Evolutionary conservation across 2,888 invertebrate species (phyloP).

Genomic region (Macaria notata): DNA sequence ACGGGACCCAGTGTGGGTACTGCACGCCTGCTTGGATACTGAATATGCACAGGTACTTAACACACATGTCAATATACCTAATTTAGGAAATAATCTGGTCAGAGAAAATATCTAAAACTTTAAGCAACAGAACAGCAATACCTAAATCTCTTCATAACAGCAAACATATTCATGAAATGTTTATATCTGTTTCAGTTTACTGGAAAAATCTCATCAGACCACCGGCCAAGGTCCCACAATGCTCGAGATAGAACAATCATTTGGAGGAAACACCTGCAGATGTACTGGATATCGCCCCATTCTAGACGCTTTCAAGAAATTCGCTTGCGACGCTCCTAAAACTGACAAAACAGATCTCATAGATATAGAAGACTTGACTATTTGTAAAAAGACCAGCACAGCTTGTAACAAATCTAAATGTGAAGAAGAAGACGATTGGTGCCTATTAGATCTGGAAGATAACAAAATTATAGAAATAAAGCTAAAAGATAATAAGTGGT

Average conservation of each 20-base stretch:
- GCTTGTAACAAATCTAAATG: constrained; percentile 28
- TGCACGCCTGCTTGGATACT: constrained; percentile 76
- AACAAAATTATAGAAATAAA: constrained; percentile 50
- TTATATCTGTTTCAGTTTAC: constrained; percentile 47
- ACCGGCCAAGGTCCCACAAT: constrained; percentile 70
- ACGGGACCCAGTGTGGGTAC: constrained; percentile 87
- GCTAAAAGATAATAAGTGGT: constrained; percentile 61
- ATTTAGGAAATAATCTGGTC: not conserved
- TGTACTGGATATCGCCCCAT: constrained; percentile 88
- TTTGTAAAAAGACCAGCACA: constrained; percentile 37
- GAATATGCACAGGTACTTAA: constrained; percentile 55
- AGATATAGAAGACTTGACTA: constrained; percentile 55
- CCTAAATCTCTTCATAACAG: not conserved
- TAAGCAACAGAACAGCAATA: too few species aligned
- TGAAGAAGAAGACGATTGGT: constrained; percentile 34
- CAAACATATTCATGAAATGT: not conserved
- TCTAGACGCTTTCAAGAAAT: constrained; percentile 82
- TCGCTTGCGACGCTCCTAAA: constrained; percentile 70
- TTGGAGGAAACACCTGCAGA: constrained; percentile 87
- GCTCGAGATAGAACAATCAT: constrained; percentile 85
- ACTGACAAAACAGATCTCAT: constrained; percentile 32
- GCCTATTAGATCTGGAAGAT: constrained; percentile 25
- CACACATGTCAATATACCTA: too few species aligned
- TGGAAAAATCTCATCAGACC: constrained; percentile 42
- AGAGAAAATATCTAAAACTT: too few species aligned